Evolutionary conservation across 2,888 invertebrate species (phyloP).

Genomic region (Aelia acuminata): DNA sequence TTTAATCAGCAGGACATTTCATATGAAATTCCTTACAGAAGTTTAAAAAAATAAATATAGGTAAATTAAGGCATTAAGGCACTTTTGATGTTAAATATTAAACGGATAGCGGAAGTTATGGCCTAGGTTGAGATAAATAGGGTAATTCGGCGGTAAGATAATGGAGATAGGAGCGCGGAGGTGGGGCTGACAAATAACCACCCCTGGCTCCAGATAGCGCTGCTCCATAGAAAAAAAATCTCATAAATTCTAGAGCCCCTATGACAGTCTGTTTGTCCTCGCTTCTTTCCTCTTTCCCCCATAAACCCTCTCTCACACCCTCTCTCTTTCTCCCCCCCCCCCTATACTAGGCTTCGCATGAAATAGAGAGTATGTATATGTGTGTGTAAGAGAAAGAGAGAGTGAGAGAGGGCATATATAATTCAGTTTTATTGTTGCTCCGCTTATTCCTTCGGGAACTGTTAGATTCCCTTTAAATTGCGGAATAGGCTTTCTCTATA

Average conservation of each 20-base stretch:
- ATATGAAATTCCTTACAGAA: too few relatives aligned
- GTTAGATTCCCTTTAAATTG: neutral
- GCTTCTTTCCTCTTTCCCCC: neutral
- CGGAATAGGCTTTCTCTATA: neutral
- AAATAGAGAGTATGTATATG: too few relatives aligned
- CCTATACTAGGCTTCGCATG: neutral
- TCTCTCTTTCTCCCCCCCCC: neutral
- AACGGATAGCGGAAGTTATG: neutral
- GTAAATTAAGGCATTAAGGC: neutral
- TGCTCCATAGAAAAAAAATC: neutral
- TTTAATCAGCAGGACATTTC: too few relatives aligned
- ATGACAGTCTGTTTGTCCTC: constrained; percentile 25
- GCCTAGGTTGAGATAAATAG: neutral
- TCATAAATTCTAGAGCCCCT: constrained; percentile 2
- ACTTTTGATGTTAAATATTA: neutral
- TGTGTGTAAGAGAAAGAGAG: too few relatives aligned
- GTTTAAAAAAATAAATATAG: too few relatives aligned
- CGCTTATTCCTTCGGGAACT: neutral
- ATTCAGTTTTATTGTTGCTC: constrained; percentile 19
- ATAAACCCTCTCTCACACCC: neutral
- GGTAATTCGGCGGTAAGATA: neutral
- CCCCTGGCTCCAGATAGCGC: neutral
- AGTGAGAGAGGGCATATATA: neutral
- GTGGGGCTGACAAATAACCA: neutral
- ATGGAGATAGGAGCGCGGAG: neutral